Evolutionary conservation across 2,888 invertebrate species (phyloP), one percentile per base, ranked within the genome.

Genomic region (Crepidodera aurea): DNA sequence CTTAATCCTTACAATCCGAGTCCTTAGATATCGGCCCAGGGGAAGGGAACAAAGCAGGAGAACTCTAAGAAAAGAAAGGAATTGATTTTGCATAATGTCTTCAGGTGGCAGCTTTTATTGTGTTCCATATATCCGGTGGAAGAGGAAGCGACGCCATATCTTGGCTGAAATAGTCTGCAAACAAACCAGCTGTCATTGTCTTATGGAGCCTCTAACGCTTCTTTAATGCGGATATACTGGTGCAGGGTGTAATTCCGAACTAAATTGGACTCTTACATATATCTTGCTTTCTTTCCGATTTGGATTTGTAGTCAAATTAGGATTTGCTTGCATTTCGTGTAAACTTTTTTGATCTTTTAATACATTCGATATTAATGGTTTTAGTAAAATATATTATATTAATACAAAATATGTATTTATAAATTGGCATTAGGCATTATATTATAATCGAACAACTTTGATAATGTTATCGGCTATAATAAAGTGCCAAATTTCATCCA

Each of bases 11-110:
- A 76, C 76, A 78, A 77, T 79, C 76, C 76, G 69, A 69, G 72
- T 69, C 71, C 70, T 74, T 71, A 72, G 77, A 75, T 76, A 75
- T 74, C 73, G 64, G 56, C 55, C 39, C 73, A 69, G 73, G 74
- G 77, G 73, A 72, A 73, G 71, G 71, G 78, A 78, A 78, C 78
- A 79, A 79, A 78, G 78, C 77, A 69, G 51, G 62, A 59, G 50
- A 73, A 64, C 61, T 65, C 58, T 67, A 71, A 73, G 75, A 74
- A 75, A 68, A 77, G 75, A 78, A 78, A 78, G 76, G 81, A 81
- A 82, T 82, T 82, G 82, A 82, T 82, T 82, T 82, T 82, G 81
- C 81, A 82, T 82, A 82, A 82, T 81, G 82, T 81, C 79, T 80
- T 78, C 81, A 81, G 81, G 82, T 81, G 80, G 80, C 51, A 76